Percentiles rank a stretch among this genome's conserved stretches.
phyloP scores from a whole-genome alignment of 2,797 vertebrate species.

The Tenualosa thibaudeaui region DNA sequence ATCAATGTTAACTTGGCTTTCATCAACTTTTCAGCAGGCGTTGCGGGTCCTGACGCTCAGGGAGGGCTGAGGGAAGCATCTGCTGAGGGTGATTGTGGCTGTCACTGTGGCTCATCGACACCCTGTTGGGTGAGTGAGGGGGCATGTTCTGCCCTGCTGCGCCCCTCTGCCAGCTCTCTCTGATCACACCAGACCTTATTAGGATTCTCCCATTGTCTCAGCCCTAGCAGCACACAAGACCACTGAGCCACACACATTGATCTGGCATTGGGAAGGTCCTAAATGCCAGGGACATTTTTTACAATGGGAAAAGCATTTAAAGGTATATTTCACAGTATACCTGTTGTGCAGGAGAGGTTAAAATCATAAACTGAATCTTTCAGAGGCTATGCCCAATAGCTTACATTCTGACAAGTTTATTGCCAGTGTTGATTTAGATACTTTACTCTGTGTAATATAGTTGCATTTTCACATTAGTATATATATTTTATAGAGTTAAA shows the following conservation, averaged over 20 bases:
- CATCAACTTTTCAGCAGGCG: slow-evolving; percentile 35
- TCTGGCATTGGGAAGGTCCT: neutral
- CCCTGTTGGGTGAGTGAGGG: neutral
- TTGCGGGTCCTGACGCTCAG: neutral
- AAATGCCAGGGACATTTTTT: neutral
- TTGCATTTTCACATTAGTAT: too few relatives aligned
- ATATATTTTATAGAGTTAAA: too few relatives aligned
- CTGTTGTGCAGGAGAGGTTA: too few relatives aligned
- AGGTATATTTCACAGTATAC: neutral
- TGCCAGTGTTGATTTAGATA: too few relatives aligned
- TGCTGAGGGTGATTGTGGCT: slow-evolving; percentile 41
- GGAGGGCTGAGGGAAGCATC: slow-evolving; percentile 31
- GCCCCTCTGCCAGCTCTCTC: neutral
- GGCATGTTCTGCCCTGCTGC: neutral
- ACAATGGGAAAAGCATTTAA: neutral
- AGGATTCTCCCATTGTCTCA: neutral
- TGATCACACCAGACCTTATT: neutral
- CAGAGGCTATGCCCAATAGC: too few relatives aligned
- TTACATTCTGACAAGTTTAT: too few relatives aligned
- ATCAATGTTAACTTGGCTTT: slow-evolving; percentile 45
- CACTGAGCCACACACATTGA: neutral
- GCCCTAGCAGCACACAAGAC: neutral
- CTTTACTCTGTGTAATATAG: too few relatives aligned
- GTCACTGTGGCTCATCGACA: slow-evolving; percentile 36
- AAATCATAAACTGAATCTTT: too few relatives aligned